These are phyloP conservation scores for Gallinago nigripennis DNA, from an alignment of 2,797 vertebrate genomes.

Conservation along the genomic window DNA sequence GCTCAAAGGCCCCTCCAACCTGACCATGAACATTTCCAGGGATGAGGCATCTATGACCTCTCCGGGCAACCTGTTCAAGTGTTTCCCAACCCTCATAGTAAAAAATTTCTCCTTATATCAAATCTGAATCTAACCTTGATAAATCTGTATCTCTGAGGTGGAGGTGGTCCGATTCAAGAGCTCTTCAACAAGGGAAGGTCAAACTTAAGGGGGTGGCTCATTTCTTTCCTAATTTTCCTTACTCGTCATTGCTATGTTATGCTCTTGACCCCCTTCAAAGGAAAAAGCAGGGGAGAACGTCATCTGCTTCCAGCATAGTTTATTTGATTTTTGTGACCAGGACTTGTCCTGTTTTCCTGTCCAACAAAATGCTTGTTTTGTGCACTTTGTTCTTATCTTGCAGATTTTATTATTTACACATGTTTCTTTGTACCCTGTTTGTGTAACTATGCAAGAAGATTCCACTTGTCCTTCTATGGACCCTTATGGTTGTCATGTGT, in stretches of 20 bases:
- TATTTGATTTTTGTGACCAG: background rate
- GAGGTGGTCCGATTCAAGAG: background rate
- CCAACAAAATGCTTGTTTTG: background rate
- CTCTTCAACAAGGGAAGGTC: background rate
- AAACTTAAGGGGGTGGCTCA: background rate
- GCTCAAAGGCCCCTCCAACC: background rate
- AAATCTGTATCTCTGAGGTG: background rate
- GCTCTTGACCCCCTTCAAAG: background rate
- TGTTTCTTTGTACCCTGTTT: background rate
- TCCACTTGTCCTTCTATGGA: background rate
- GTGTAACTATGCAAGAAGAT: background rate
- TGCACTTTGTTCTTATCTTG: background rate
- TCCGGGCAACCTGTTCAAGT: background rate
- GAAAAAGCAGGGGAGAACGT: background rate
- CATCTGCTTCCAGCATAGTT: background rate
- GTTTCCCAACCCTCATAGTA: background rate
- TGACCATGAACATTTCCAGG: background rate
- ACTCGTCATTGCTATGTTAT: background rate
- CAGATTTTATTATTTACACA: background rate
- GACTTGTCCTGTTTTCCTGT: background rate
- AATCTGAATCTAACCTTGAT: background rate
- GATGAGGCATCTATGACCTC: too few species aligned
- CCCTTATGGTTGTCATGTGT: accelerated
- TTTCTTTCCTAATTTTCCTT: background rate
- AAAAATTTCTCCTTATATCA: background rate